These are phyloP conservation scores for Venusia cambrica DNA, from an alignment of 2,888 invertebrate genomes.

Conservation along the genomic window DNA sequence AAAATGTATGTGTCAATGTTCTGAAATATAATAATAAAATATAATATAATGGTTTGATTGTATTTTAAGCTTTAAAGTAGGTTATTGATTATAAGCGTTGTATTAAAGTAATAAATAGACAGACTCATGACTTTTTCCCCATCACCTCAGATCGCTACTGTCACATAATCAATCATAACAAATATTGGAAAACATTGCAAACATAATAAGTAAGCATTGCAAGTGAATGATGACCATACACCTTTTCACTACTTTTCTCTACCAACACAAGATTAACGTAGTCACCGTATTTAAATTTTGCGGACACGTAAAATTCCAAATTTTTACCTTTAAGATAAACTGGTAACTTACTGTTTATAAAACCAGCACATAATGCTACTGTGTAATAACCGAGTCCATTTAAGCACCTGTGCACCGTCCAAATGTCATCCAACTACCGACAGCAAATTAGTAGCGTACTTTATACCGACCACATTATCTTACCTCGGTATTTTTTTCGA, in stretches of 20 bases:
- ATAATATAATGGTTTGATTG: too few species aligned
- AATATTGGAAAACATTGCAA: too few species aligned
- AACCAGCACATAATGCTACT: conserved; percentile 40
- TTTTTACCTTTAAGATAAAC: conserved; percentile 35
- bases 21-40: too few species aligned
- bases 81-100: too few species aligned
- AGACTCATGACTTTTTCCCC: too few species aligned
- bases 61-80: too few species aligned
- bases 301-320: conserved; percentile 19
- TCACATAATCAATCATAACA: too few species aligned
- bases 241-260: conserved; percentile 1
- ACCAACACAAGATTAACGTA: not conserved
- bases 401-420: conserved; percentile 36
- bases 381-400: conserved; percentile 43
- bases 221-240: too few species aligned
- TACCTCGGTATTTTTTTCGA: not conserved
- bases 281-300: conserved; percentile 17
- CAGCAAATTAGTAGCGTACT: conserved; percentile 31
- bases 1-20: too few species aligned
- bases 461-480: conserved; percentile 6
- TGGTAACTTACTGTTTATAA: conserved; percentile 32
- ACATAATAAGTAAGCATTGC: too few species aligned
- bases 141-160: too few species aligned
- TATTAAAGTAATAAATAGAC: too few species aligned
- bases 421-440: conserved; percentile 39